phyloP scores from a whole-genome alignment of 2,888 invertebrate species.

The Ormia ochracea region DNA sequence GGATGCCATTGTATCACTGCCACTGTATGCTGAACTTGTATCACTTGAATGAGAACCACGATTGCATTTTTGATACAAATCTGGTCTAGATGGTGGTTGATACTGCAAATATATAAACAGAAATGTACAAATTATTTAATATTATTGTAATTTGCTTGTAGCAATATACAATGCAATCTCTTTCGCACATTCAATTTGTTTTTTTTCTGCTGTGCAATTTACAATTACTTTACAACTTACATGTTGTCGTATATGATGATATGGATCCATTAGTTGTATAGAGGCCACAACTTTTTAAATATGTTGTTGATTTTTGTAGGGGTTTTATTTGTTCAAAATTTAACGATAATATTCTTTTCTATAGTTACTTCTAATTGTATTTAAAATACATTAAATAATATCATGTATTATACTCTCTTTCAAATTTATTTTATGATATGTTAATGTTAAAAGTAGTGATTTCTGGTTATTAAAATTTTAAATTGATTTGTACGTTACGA shows the following conservation, averaged over 20 bases:
- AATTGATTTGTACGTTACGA: constrained; percentile 46
- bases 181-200: constrained; percentile 1
- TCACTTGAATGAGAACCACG: constrained; percentile 92
- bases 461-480: constrained; percentile 1
- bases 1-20: constrained; percentile 96
- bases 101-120: constrained; percentile 47
- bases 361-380: constrained; percentile 40
- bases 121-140: constrained; percentile 37
- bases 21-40: constrained; percentile 97
- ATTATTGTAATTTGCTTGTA: constrained; percentile 28
- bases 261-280: constrained; percentile 71
- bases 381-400: constrained; percentile 56
- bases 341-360: constrained; percentile 5
- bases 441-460: constrained; percentile 27
- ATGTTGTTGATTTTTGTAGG: constrained; percentile 23
- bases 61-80: constrained; percentile 90
- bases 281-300: constrained; percentile 45
- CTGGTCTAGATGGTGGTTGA: constrained; percentile 78
- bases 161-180: constrained; percentile 55
- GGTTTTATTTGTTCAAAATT: constrained; percentile 5
- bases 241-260: constrained; percentile 73
- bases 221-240: constrained; percentile 65
- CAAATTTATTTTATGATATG: constrained; percentile 52
- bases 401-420: constrained; percentile 1
- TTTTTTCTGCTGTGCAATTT: constrained; percentile 19